Evolutionary conservation across 2,888 invertebrate genomes (phyloP), one percentile per base, ranked within the genome.

Genomic region (Beris morrisii): DNA sequence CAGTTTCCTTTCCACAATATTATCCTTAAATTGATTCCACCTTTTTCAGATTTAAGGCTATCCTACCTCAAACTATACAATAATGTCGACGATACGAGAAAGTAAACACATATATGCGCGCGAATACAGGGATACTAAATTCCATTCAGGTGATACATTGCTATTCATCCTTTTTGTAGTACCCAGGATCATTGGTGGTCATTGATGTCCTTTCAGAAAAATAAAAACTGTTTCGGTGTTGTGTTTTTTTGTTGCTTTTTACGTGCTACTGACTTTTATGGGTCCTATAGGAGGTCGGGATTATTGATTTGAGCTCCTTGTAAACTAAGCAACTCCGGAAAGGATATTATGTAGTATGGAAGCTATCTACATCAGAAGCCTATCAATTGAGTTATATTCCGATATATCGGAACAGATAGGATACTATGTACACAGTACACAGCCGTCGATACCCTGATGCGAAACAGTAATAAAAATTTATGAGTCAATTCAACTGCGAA

Each of bases 91-190:
- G 22, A 22, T 22, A 22, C 22, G 22, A 22, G 22, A 22, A 22
- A 22, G 22, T 22, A 22, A 22, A 22, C 22, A 12, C 22, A 22
- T 22, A 22, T 22, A 22, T 22, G 22, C 22, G 22, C 3, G 22
- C 22, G 22, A 22, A 22, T 22, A 22, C 22, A 22, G 22, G 22
- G 22, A 22, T 2, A 22, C 22, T 22, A 22, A 22, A 22, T 44
- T 54, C 30, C 52, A 54, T 64, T n/a, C 64, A 64, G 64, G 64
- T 54, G 64, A 64, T 43, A 64, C 44, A 64, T 64, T 45, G 44
- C 61, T 38, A 52, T 61, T 52, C 61, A 61, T 61, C 52, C 61
- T 52, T 61, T 52, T 61, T 52, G 38, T 15, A 38, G 38, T 61
- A 50, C 15, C 52, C 5, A 12, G 30, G 9, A 50, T 50, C 50